Conservation (phyloP, 2,888 invertebrate genomes). For the Schizaphis graminum region DNA sequence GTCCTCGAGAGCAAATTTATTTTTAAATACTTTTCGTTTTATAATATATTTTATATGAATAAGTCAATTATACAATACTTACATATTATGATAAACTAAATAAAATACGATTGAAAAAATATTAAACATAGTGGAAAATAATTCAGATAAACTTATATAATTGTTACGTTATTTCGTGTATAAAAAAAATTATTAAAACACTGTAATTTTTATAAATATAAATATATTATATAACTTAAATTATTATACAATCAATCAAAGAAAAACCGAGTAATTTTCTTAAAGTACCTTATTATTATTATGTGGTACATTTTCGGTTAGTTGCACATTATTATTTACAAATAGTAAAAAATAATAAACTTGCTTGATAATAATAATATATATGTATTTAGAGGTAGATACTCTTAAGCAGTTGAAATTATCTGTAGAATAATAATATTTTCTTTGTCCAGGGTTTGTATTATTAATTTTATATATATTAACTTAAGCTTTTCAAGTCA, state of each 20-base stretch:
- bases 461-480: background rate
- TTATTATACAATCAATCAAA: background rate
- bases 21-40: conserved; percentile 13
- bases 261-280: background rate
- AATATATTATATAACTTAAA: background rate
- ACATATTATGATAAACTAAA: background rate
- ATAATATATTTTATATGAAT: background rate
- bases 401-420: background rate
- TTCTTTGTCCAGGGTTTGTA: background rate
- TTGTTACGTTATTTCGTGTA: background rate
- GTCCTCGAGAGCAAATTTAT: conserved; percentile 11
- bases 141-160: background rate
- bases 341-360: background rate
- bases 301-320: background rate
- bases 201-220: background rate
- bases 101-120: background rate
- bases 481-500: background rate
- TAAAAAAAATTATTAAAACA: background rate
- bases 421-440: background rate
- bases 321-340: background rate
- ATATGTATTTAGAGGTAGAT: background rate
- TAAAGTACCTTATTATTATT: background rate
- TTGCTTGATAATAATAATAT: background rate
- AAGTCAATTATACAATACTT: background rate
- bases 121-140: background rate